A percentile compares a stretch with the other conserved stretches of the same genome.
Conservation (phyloP, 2,888 invertebrate genomes). For the Pammene aurita region DNA sequence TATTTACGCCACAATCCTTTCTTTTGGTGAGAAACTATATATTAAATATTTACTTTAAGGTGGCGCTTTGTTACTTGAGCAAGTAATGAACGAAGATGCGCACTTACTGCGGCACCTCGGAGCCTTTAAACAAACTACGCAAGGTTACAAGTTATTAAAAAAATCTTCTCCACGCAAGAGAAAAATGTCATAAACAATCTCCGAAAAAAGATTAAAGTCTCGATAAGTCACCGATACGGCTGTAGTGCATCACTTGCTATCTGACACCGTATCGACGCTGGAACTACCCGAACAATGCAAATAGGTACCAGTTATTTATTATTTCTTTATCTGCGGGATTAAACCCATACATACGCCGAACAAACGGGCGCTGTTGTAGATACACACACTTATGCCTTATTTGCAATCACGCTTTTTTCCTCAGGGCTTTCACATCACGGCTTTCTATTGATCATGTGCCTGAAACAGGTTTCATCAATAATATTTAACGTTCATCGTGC, state of each 20-base stretch:
- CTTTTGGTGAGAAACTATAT: slow-evolving; percentile 9
- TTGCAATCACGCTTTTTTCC: background rate
- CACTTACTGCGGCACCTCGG: background rate
- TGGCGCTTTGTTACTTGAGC: slow-evolving; percentile 2
- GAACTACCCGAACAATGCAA: slow-evolving; percentile 16
- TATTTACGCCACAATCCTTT: background rate
- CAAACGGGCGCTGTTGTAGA: background rate
- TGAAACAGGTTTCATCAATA: no score
- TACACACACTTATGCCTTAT: background rate
- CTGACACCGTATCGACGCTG: background rate
- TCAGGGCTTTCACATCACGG: no score
- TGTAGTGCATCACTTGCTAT: slow-evolving; percentile 5
- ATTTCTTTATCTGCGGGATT: slow-evolving; percentile 8
- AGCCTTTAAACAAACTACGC: background rate
- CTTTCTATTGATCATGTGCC: no score
- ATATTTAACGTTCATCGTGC: no score
- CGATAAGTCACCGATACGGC: background rate
- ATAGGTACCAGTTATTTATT: slow-evolving; percentile 14
- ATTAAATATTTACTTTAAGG: slow-evolving; percentile 20
- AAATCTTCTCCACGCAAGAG: no score
- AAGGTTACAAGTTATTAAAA: background rate
- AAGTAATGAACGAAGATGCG: background rate
- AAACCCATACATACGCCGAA: background rate
- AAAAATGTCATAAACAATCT: no score
- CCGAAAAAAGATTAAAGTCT: no score